Evolutionary conservation across 2,113 vertebrate species (phyloP).

Genomic region (Vicugna pacos): DNA sequence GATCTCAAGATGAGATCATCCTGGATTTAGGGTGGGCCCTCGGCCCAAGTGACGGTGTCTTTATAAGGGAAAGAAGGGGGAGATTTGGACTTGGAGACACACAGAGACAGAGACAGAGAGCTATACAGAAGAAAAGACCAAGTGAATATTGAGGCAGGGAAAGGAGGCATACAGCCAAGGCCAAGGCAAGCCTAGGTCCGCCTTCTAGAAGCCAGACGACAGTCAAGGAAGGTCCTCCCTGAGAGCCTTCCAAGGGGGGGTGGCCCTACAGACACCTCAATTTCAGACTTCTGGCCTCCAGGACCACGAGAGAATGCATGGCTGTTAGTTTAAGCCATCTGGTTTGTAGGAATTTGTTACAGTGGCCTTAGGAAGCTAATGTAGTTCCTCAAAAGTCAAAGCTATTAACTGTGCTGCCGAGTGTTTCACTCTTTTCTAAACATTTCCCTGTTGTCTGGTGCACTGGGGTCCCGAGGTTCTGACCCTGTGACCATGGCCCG

Average conservation of each 20-base stretch:
- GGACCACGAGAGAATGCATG: not conserved
- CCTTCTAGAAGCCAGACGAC: not conserved
- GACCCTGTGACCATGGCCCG: not conserved
- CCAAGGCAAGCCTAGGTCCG: not conserved
- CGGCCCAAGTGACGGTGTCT: not conserved
- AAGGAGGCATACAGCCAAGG: not conserved
- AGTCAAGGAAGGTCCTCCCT: not conserved
- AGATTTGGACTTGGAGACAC: not conserved
- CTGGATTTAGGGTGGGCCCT: not conserved
- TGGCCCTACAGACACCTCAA: not conserved
- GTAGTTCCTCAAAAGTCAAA: not conserved
- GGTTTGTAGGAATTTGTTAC: no score
- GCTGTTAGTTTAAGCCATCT: not conserved
- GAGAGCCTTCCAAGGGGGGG: no score
- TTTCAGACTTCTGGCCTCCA: not conserved
- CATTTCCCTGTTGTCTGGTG: no score
- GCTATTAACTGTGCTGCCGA: not conserved
- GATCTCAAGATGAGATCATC: not conserved
- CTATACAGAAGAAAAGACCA: not conserved
- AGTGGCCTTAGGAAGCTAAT: not conserved
- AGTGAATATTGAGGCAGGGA: not conserved
- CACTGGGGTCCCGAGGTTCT: not conserved
- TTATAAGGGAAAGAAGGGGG: not conserved
- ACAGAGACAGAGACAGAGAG: not conserved
- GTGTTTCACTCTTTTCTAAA: not conserved